phyloP scores from a whole-genome alignment of 2,113 vertebrate genomes.

The Apodemus sylvaticus region DNA sequence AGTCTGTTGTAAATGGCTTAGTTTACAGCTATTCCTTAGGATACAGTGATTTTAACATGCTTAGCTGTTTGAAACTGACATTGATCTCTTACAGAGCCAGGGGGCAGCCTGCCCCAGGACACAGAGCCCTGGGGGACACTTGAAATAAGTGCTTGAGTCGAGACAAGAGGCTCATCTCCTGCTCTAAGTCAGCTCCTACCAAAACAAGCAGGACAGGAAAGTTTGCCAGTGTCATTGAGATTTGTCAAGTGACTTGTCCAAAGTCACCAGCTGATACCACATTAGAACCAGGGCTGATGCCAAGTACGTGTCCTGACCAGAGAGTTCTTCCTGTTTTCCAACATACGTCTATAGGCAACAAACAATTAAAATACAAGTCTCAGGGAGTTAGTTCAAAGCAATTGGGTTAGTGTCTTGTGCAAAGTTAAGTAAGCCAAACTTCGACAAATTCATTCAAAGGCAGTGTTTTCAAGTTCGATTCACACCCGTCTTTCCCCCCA shows the following conservation, averaged over 20 bases:
- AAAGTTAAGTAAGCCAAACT: conserved; percentile 64
- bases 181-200: neutral
- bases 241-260: neutral
- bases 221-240: neutral
- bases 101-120: neutral
- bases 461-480: conserved; percentile 37
- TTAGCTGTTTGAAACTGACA: too few relatives aligned
- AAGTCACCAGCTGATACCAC: neutral
- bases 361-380: neutral
- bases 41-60: neutral
- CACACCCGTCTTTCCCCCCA: conserved; percentile 52
- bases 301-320: too few relatives aligned
- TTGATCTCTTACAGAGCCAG: neutral
- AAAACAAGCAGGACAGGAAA: neutral
- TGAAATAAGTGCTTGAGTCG: neutral
- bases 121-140: neutral
- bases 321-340: neutral
- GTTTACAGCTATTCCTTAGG: neutral
- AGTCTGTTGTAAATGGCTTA: neutral
- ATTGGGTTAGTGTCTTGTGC: neutral
- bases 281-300: neutral
- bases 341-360: neutral
- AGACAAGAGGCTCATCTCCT: neutral
- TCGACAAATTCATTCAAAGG: conserved; percentile 47
- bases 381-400: neutral